Base-by-base conservation (phyloP, 2,888 invertebrate species). In the Nasonovia ribisnigri region DNA sequence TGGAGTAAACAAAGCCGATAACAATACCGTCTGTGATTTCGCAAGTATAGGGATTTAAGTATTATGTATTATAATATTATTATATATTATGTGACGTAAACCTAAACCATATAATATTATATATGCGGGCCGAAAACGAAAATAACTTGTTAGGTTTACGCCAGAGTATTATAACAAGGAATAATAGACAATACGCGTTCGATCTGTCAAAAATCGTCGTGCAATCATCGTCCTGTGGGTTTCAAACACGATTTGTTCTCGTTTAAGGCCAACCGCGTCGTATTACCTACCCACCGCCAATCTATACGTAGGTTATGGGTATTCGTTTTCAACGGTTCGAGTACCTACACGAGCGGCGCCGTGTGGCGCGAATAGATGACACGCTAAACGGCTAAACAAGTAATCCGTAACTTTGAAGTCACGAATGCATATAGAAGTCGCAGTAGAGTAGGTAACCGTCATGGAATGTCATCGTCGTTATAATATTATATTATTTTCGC, bases 381-480 rank as follows among this genome's bases (percentile, higher is more conserved):
- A 89, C 60, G 57, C 48, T 29, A 57, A 57, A 89, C 42, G 43
- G 16, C 20, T 36, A 36, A 77, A n/a, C 46, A 46, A 89, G n/a
- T 89, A 60, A 88, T 88, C 46, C 77, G 60, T 46, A 46, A 43
- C 46, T 90, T 90, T 24, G 1, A 46, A 90, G 60, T 90, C 90
- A 67, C 90, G 90, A 90, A n/a, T 24, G 43, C 43, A 29, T 36
- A 67, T 67, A 57, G 46, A 90, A 46, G 46, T 67, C 60, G 24
- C 57, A 89, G 42, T 20, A 36, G 3, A 36, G 42, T 46, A 67
- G 60, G 11, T 90, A 67, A 46, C 60, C 46, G 24, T 60, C 43
- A 67, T 67, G 90, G 60, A 90, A 90, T 60, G 46, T 67, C 60
- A 90, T 67, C n/a, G 77, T 77, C 67, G 20, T 77, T 36, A 77